Base-by-base conservation (phyloP, 2,113 vertebrate genomes). In the Laticauda laticaudata region DNA sequence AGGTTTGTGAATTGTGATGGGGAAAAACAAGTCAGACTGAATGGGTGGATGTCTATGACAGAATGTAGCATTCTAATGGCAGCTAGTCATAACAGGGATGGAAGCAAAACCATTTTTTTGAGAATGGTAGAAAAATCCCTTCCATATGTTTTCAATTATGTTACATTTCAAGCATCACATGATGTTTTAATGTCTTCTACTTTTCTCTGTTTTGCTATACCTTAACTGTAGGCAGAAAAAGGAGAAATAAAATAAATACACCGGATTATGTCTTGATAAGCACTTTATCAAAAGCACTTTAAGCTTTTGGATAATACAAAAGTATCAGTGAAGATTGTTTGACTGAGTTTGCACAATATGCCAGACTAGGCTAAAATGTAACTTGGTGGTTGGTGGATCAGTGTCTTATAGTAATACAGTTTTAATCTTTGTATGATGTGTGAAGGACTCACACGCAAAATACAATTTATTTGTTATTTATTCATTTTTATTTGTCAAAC, bases 1-100 rank as follows among this genome's bases (percentile, higher is more conserved):
- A 99, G 99, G 99, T 99, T 96, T 0, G 86, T 21, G 51, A n/a
- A 7, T 54, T 23, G 39, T 21, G 20, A 53, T 48, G 21, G 18
- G 56, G 4, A 14, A 14, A 14, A 88, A 20, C 23, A 51, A 39
- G 5, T 53, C 86, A 75, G 14, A n/a, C 23, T 20, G 29, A 61
- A 21, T 81, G 75, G 75, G 34, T 43, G 18, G 75, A 21, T 43
- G 75, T 3, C 34, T 39, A 43, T 43, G 34, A 81, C 75, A 81
- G 34, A 81, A 81, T 6, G 20, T 39, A 39, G 34, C 69, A 81
- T 81, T 81, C 6, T 81, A 81, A 81, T 81, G 34, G 75, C 34
- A 81, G 34, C 34, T 81, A 43, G 20, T 21, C 75, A 81, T 81
- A 43, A 21, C 18, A 10, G 18, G 75, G 21, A 81, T 81, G 75